Evolutionary conservation across 53 echinoderm and acorn worm genomes (phyloP), one percentile per base, ranked within the genome.

Genomic region (Actinopyga echinites): DNA sequence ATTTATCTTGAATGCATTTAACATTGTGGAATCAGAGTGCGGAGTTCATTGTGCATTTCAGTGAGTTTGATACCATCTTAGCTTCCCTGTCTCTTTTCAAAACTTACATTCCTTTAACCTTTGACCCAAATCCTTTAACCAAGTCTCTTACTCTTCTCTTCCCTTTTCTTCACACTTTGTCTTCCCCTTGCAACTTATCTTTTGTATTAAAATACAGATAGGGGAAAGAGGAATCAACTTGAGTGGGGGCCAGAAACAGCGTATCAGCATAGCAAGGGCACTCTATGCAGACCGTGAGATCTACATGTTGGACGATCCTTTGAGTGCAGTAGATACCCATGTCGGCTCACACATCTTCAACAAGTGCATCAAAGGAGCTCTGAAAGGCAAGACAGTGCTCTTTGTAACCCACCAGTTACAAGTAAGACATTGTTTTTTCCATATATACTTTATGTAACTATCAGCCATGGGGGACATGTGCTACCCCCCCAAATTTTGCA

Each of bases 241-340:
- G 57, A 95, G 95, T 64, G 95, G 95, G 20, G 95, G 95, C 28
- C 95, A 95, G 87, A 95, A 95, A 82, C 95, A 95, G 69, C 60
- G 95, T 8, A 87, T 95, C 33, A 95, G 95, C 64, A 85, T 95
- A 29, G 95, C 95, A n/a, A 64, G 96, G 64, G 96, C 92, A 23
- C 85, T 91, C 22, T 95, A 93, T 79, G 88, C 96, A 24, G 88
- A 95, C 86, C 68, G 89, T 5, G 96, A 95, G 54, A 93, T 95
- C 79, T 92, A 92, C 44, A 83, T 95, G n/a, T 90, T 95, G 0
- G 95, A 95, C 33, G 95, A 95, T 64, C 95, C 95, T 6, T 65
- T 95, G n/a, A 95, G 95, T 79, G 95, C 95, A 23, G 95, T 95
- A 13, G 95, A 95, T 74, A 89, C 92, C 3, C 95, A 95, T 64